Evolutionary conservation across 2,888 invertebrate species (phyloP), one percentile per base, ranked within the genome.

Genomic region (Xestia ashworthii): DNA sequence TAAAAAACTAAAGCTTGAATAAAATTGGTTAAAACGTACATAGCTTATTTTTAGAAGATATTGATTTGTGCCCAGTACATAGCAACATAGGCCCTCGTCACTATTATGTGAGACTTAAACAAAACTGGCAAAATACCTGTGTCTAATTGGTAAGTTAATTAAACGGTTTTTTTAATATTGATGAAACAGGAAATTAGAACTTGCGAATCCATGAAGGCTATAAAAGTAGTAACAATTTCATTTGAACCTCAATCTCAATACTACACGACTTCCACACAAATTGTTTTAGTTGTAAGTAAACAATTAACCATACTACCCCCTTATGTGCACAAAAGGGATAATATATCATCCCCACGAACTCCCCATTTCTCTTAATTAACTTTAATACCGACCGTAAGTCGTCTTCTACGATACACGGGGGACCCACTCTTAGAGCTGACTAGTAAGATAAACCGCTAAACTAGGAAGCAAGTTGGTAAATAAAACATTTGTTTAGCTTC

Each of bases 351-450:
- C 44, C 53, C 74, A 74, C 60, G 65, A 86, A 62, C 64, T 64
- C 38, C 58, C 53, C 32, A 77, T 83, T 77, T 60, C 77, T 82
- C 86, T 77, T 77, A 83, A 83, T 83, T 83, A 86, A 74, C 68
- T 86, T 69, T 77, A 86, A 83, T 77, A 82, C 68, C 74, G 60
- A 83, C 86, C 83, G 83, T 83, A 83, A 83, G 73, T 83, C 65
- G 74, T 70, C n/a, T 71, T 53, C 69, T 69, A 83, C 73, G 83
- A 76, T 73, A 60, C 83, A 48, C 83, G 0, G 8, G 83, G 83
- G 83, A 82, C 22, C 71, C 44, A 55, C 66, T 78, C 84, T 71
- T 67, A 78, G 75, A 55, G 38, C 64, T 22, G 19, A 65, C 83
- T 77, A 46, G 44, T 55, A 65, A 78, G 62, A 69, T 69, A 67